These are phyloP conservation scores for Stomatorhinus ivindoensis DNA, from an alignment of 2,113 vertebrate species.

Conservation along the genomic window DNA sequence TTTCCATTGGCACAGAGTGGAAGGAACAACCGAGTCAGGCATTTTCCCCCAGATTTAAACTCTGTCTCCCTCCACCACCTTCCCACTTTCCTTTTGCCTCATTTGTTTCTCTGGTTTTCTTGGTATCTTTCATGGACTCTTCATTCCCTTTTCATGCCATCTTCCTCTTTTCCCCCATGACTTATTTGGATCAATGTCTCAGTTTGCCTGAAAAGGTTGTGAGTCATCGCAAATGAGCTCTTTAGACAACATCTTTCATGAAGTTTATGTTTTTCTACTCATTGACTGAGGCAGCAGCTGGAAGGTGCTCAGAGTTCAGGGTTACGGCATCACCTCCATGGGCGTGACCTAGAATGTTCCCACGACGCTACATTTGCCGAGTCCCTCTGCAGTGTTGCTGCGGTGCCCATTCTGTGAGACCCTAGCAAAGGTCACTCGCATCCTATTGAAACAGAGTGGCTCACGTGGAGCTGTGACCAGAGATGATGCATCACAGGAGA, in stretches of 20 bases:
- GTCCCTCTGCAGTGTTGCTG: background rate
- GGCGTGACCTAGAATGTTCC: background rate
- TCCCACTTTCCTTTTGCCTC: constrained; percentile 15
- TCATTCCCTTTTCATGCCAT: constrained; percentile 15
- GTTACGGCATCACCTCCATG: background rate
- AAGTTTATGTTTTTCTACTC: background rate
- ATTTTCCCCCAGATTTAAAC: constrained; percentile 46
- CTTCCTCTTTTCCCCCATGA: background rate
- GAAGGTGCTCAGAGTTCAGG: background rate
- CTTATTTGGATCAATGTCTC: background rate
- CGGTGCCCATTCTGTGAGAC: background rate
- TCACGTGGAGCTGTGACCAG: background rate
- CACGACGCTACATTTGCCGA: too few species aligned
- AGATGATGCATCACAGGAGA: background rate
- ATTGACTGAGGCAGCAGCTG: background rate
- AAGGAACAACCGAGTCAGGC: constrained; percentile 64
- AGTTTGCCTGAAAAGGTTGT: background rate
- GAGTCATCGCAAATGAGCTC: background rate
- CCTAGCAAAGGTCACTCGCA: background rate
- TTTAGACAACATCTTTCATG: background rate
- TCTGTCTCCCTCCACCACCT: constrained; percentile 33
- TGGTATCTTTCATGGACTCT: background rate
- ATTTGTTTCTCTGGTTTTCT: background rate
- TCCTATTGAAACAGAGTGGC: background rate
- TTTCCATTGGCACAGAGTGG: constrained; percentile 58